Percentiles rank a stretch among this genome's conserved stretches.
Evolutionary conservation across 2,113 vertebrate genomes (phyloP).

Genomic region (Thunnus thynnus): DNA sequence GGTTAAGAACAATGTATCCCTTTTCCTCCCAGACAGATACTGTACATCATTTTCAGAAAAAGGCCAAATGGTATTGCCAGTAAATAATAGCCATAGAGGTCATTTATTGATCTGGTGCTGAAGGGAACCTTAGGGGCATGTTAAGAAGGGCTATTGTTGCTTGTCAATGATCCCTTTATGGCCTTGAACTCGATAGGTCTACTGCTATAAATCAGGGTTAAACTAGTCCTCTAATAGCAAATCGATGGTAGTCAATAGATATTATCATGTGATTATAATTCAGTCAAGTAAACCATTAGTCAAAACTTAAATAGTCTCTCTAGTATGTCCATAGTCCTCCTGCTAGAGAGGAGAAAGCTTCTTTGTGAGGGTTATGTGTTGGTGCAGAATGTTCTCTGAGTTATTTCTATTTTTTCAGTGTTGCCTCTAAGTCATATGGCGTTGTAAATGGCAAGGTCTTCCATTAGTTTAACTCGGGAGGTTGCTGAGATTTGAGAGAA

Average conservation of each 20-base stretch:
- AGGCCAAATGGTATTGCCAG: constrained; percentile 63
- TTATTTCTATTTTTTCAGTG: constrained; percentile 16
- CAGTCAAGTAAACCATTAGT: constrained; percentile 68
- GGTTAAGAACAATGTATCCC: constrained; percentile 58
- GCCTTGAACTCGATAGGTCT: constrained; percentile 71
- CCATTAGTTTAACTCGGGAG: constrained; percentile 75
- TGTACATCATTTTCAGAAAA: constrained; percentile 71
- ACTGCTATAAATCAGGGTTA: constrained; percentile 75
- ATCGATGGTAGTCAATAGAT: constrained; percentile 79
- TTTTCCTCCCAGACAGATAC: constrained; percentile 54
- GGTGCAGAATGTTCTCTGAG: constrained; percentile 33
- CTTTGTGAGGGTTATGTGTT: constrained; percentile 6
- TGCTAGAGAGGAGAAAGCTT: background rate
- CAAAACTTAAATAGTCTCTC: constrained; percentile 62
- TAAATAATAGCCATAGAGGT: constrained; percentile 78
- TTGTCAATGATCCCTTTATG: constrained; percentile 83
- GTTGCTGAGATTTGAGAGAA: constrained; percentile 67
- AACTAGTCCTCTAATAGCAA: constrained; percentile 81
- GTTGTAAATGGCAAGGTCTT: constrained; percentile 59
- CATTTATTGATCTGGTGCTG: constrained; percentile 82
- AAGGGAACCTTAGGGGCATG: constrained; percentile 78
- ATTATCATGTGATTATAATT: constrained; percentile 81
- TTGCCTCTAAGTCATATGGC: constrained; percentile 40
- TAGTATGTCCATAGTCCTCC: background rate
- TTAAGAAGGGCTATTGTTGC: constrained; percentile 77